A percentile compares a stretch with the other conserved stretches of the same genome.
These are phyloP conservation scores for Drosophila putrida DNA, from an alignment of 2,888 invertebrate genomes.

Conservation along the genomic window DNA sequence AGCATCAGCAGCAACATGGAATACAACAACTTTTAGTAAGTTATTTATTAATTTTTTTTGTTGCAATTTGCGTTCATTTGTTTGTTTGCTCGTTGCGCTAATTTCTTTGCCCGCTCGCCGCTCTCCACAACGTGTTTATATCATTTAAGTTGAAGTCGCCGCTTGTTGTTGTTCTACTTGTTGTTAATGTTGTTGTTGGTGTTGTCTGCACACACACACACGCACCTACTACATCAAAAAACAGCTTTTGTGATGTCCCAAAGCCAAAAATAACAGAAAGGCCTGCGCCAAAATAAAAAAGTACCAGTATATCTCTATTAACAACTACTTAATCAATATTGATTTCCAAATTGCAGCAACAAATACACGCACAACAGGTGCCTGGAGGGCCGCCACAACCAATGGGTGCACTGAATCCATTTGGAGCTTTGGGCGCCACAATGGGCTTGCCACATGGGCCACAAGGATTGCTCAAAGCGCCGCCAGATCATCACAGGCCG, in stretches of 20 bases:
- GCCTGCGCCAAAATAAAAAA: not conserved
- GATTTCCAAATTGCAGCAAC: slow-evolving; percentile 89
- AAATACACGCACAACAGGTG: slow-evolving; percentile 95
- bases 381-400: slow-evolving; percentile 87
- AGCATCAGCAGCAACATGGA: slow-evolving; percentile 97
- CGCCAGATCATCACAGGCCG: slow-evolving; percentile 85
- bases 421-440: slow-evolving; percentile 85
- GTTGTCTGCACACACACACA: slow-evolving; percentile 67
- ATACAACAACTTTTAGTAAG: slow-evolving; percentile 97
- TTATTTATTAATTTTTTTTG: slow-evolving; percentile 79
- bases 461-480: slow-evolving; percentile 85
- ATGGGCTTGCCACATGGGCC: slow-evolving; percentile 86
- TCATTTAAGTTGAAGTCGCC: slow-evolving; percentile 39
- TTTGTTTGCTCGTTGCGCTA: slow-evolving; percentile 71
- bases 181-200: slow-evolving; percentile 76
- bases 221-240: slow-evolving; percentile 46
- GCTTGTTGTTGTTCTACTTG: slow-evolving; percentile 54
- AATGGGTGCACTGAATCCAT: slow-evolving; percentile 86
- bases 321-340: slow-evolving; percentile 30
- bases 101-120: slow-evolving; percentile 44
- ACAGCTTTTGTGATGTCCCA: slow-evolving; percentile 54
- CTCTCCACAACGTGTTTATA: slow-evolving; percentile 41
- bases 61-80: slow-evolving; percentile 57
- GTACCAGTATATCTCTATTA: not conserved
- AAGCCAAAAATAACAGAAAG: slow-evolving; percentile 42